These are phyloP conservation scores for Pterocles orientalis DNA, from an alignment of 2,113 vertebrate genomes.

Conservation along the genomic window DNA sequence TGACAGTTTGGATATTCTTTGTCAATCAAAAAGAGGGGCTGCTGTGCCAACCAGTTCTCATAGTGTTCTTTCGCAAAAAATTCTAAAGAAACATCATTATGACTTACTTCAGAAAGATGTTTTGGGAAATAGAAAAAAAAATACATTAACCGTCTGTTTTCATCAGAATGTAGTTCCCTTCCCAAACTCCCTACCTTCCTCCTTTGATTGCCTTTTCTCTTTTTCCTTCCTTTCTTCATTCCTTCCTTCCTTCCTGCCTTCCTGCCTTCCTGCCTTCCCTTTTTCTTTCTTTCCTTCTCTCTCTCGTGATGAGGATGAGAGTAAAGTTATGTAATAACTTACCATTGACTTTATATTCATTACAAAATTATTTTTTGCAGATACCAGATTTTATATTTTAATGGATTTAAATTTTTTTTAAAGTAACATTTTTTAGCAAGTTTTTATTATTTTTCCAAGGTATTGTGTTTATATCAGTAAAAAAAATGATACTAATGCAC, in stretches of 20 bases:
- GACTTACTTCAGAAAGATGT: not conserved
- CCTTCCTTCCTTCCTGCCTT: no score
- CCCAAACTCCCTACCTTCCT: not conserved
- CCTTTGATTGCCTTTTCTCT: not conserved
- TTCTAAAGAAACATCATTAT: not conserved
- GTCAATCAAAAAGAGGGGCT: not conserved
- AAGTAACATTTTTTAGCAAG: not conserved
- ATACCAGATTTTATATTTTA: not conserved
- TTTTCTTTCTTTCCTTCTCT: not conserved
- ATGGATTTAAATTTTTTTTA: not conserved
- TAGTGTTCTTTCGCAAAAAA: not conserved
- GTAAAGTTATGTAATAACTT: not conserved
- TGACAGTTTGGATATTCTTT: not conserved
- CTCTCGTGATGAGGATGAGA: not conserved
- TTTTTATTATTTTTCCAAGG: not conserved
- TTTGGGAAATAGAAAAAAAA: not conserved
- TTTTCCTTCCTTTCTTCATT: no score
- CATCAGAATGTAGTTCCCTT: not conserved
- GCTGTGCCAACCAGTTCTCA: not conserved
- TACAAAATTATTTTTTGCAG: not conserved
- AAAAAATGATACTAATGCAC: not conserved
- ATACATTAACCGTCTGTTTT: not conserved
- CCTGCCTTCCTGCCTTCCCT: no score
- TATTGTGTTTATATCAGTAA: not conserved
- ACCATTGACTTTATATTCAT: not conserved